Evolutionary conservation across 2,888 invertebrate species (phyloP).

Genomic region (Allolobophora icterica): DNA sequence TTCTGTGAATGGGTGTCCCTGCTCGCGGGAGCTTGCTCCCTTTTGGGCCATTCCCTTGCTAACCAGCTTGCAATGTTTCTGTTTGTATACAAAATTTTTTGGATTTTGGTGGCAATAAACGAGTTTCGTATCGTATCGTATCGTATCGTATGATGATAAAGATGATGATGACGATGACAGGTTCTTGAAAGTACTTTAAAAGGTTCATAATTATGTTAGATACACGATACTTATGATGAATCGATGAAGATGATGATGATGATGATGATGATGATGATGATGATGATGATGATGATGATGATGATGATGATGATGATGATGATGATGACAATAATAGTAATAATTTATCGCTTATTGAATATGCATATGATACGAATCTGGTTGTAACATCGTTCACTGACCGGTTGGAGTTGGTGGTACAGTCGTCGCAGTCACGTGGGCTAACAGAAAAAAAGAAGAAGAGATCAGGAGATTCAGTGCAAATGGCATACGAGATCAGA

Average conservation of each 20-base stretch:
- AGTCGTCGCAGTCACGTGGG: constrained; percentile 6
- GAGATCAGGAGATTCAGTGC: background rate
- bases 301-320: background rate
- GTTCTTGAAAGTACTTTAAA: no score
- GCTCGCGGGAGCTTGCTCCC: no score
- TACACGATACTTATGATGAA: background rate
- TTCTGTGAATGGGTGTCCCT: no score
- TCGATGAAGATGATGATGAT: background rate
- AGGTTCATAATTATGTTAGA: no score
- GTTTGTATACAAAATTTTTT: no score
- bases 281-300: background rate
- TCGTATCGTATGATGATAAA: no score
- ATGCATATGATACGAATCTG: background rate
- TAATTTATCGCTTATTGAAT: background rate
- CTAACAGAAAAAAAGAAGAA: background rate
- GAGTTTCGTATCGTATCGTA: no score
- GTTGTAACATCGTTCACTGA: background rate
- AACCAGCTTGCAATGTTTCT: no score
- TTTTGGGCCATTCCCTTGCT: no score
- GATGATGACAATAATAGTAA: background rate
- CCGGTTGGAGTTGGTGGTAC: constrained; percentile 7
- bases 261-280: background rate
- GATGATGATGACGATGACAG: no score
- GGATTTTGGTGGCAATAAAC: no score
- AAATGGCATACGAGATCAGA: background rate